A percentile compares a stretch with the other conserved stretches of the same genome.
Evolutionary conservation across 2,113 vertebrate species (phyloP).

Genomic region (Nycticebus coucang): DNA sequence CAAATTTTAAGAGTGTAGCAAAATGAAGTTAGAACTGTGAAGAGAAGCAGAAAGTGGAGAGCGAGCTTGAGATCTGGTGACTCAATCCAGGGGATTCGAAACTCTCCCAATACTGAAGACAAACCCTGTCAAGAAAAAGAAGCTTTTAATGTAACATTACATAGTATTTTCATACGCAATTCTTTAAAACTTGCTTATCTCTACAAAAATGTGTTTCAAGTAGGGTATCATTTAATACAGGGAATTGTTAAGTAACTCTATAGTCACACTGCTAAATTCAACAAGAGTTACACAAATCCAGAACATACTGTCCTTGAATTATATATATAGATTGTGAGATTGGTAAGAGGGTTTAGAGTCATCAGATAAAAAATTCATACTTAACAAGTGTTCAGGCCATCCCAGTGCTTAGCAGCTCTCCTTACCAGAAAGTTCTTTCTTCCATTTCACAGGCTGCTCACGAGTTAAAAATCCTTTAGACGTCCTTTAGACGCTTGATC

Average conservation of each 20-base stretch:
- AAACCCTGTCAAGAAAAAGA: conserved; percentile 87
- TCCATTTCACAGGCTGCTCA: background rate
- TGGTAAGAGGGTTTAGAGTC: conserved; percentile 19
- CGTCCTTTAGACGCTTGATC: conserved; percentile 26
- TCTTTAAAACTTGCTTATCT: conserved; percentile 63
- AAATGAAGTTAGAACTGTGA: conserved; percentile 58
- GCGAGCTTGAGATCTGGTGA: conserved; percentile 61
- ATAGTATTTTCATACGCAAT: conserved; percentile 65
- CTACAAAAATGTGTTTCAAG: conserved; percentile 50
- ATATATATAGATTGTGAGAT: conserved; percentile 40
- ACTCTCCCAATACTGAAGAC: conserved; percentile 93
- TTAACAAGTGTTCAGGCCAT: background rate
- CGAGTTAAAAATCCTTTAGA: conserved; percentile 24
- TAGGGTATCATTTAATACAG: conserved; percentile 34
- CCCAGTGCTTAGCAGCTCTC: background rate
- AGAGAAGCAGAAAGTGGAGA: conserved; percentile 55
- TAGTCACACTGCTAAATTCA: conserved; percentile 55
- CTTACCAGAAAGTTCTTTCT: conserved; percentile 31
- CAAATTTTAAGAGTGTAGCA: conserved; percentile 37
- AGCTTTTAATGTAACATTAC: conserved; percentile 14
- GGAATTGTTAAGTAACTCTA: conserved; percentile 42
- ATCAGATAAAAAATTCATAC: conserved; percentile 32
- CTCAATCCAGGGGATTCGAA: conserved; percentile 87
- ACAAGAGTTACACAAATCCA: conserved; percentile 26
- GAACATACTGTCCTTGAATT: conserved; percentile 47